Conservation (phyloP, 2,888 invertebrate species). For the Rhynchonema sp. region DNA sequence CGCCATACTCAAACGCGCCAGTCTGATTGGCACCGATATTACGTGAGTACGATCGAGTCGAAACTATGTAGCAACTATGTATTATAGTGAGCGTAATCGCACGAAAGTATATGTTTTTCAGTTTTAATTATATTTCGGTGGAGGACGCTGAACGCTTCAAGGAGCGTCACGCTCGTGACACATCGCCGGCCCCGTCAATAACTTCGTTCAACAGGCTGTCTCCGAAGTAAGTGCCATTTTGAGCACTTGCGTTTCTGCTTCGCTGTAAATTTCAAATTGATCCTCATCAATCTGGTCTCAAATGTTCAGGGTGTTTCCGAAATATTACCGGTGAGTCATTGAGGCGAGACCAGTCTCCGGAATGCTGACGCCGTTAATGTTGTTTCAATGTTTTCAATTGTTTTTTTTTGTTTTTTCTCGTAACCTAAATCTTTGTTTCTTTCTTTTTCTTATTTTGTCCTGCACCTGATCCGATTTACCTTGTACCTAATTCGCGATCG, state of each 20-base stretch:
- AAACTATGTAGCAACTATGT: too few relatives aligned
- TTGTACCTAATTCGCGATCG: too few relatives aligned
- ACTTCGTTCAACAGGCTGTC: conserved; percentile 16
- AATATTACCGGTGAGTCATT: conserved; percentile 33
- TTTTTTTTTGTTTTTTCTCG: too few relatives aligned
- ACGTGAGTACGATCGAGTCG: conserved; percentile 37
- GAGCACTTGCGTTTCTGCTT: too few relatives aligned
- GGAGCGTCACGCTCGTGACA: conserved; percentile 13
- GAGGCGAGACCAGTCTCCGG: too few relatives aligned
- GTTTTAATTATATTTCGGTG: conserved; percentile 13
- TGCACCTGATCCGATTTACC: too few relatives aligned
- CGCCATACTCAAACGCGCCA: conserved; percentile 40
- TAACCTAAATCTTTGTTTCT: too few relatives aligned
- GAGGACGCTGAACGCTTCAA: conserved; percentile 37
- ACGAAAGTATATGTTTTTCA: too few relatives aligned
- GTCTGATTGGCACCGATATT: conserved; percentile 40
- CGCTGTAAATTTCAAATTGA: neutral
- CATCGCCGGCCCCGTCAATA: neutral
- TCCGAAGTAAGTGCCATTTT: conserved; percentile 16
- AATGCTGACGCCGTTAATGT: too few relatives aligned
- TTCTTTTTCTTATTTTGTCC: too few relatives aligned
- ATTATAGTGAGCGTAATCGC: too few relatives aligned
- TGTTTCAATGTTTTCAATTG: too few relatives aligned
- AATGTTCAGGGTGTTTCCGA: conserved; percentile 36
- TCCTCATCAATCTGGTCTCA: neutral